Percentiles rank a stretch among this genome's conserved stretches.
phyloP scores from a whole-genome alignment of 2,797 vertebrate species.

The Anguilla marmorata region DNA sequence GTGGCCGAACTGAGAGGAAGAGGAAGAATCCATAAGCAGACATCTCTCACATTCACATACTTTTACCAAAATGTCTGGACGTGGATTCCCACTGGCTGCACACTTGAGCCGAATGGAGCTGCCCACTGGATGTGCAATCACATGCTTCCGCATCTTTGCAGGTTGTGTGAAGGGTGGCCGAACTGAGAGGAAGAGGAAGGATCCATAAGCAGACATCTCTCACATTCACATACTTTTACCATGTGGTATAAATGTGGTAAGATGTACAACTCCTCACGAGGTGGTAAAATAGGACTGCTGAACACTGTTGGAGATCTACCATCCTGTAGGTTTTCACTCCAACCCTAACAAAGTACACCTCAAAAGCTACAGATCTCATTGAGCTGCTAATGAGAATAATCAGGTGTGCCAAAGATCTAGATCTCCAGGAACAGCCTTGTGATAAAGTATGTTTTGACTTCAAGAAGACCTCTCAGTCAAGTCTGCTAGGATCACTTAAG shows the following conservation, averaged over 20 bases:
- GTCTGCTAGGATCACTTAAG: no score
- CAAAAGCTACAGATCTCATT: no score
- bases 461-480: no score
- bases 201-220: neutral
- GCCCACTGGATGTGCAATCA: conserved; percentile 92
- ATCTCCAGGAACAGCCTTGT: no score
- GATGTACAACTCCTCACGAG: no score
- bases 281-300: no score
- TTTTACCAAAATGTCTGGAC: conserved; percentile 71
- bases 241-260: neutral
- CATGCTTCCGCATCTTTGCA: conserved; percentile 94
- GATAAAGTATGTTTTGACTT: no score
- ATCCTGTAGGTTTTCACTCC: no score
- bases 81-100: conserved; percentile 87
- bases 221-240: neutral
- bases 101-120: conserved; percentile 96
- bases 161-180: conserved; percentile 94
- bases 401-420: no score
- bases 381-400: no score
- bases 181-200: conserved; percentile 62
- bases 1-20: conserved; percentile 78
- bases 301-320: no score
- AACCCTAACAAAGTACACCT: no score
- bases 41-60: neutral
- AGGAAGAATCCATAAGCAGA: neutral